These are phyloP conservation scores for Bradypodion pumilum DNA, from an alignment of 2,797 vertebrate species.

Conservation along the genomic window DNA sequence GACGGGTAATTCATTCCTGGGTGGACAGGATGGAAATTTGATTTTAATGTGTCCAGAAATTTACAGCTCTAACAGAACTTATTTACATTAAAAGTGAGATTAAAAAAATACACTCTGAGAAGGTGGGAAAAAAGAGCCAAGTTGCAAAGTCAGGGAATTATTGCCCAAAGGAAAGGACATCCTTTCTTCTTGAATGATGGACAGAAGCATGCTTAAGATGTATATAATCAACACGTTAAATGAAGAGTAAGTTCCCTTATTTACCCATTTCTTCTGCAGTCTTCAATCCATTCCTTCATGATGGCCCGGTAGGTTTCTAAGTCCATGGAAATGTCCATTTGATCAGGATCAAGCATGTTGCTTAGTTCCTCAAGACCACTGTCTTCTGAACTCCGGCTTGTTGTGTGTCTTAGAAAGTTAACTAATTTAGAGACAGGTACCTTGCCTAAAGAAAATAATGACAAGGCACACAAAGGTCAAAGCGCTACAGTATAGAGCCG, in stretches of 20 bases:
- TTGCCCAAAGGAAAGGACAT: neutral
- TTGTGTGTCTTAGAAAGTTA: conserved; percentile 85
- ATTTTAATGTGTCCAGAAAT: neutral
- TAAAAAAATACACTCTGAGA: neutral
- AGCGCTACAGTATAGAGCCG: neutral
- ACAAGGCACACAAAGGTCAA: accelerated
- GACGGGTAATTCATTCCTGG: conserved; percentile 47
- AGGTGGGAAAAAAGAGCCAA: neutral
- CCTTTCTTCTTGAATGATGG: too few relatives aligned
- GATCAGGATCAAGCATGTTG: conserved; percentile 88
- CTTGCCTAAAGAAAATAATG: conserved; percentile 77
- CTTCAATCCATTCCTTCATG: conserved; percentile 89
- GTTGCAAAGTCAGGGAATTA: neutral
- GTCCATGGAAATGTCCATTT: conserved; percentile 84
- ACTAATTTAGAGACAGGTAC: conserved; percentile 86
- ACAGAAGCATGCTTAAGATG: neutral
- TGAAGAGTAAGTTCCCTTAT: neutral
- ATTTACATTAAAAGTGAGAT: neutral
- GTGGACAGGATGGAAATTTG: neutral
- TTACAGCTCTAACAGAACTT: neutral
- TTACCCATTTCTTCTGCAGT: conserved; percentile 83
- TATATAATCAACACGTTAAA: too few relatives aligned
- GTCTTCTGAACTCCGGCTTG: conserved; percentile 81
- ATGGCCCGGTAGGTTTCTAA: conserved; percentile 85
- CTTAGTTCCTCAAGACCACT: conserved; percentile 86